phyloP scores from a whole-genome alignment of 1,140 invertebrate species.

The Brachionus sp. region DNA sequence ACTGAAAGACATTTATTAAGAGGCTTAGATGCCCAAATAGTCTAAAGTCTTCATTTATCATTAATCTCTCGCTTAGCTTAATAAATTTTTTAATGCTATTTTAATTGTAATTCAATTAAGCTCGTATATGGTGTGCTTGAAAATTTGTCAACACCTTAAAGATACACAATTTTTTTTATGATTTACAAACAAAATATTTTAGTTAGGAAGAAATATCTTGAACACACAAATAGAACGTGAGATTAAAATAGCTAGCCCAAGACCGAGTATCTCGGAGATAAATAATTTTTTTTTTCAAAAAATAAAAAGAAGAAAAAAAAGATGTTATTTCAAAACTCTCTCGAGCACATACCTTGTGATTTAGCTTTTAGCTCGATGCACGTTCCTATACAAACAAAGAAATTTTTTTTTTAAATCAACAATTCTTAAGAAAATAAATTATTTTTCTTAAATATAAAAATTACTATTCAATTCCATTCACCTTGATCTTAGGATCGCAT shows the following conservation, averaged over 20 bases:
- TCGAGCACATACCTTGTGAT: slow-evolving; percentile 4
- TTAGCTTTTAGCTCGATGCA: background rate
- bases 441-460: background rate
- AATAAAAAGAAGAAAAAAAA: background rate
- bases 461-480: background rate
- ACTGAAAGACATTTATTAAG: background rate
- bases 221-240: slow-evolving; percentile 24
- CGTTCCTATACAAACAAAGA: background rate
- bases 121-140: background rate
- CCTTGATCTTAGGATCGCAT: too few relatives aligned
- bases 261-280: background rate
- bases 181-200: slow-evolving; percentile 38
- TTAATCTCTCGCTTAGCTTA: background rate
- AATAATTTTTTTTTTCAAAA: background rate
- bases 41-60: background rate
- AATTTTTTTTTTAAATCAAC: background rate
- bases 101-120: slow-evolving; percentile 20
- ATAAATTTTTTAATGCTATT: background rate
- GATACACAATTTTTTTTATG: background rate
- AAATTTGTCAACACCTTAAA: slow-evolving; percentile 8
- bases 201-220: background rate
- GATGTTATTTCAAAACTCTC: background rate
- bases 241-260: slow-evolving; percentile 7
- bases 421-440: background rate
- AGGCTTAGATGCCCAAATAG: background rate